Base-by-base conservation (phyloP, 64 coral and sea anemone genomes). In the Cladopsammia gracilis region DNA sequence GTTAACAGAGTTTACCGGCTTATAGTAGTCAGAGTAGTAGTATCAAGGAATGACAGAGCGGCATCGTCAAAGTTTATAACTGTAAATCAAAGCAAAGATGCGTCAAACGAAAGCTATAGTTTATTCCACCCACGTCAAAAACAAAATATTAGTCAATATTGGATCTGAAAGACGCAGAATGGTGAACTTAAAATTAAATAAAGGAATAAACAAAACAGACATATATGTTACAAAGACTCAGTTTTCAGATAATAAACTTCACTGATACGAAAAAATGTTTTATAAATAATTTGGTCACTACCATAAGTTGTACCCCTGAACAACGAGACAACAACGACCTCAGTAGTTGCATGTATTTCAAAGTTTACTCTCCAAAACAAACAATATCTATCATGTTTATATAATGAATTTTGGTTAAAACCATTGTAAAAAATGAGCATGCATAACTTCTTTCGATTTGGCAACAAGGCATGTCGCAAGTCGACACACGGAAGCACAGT, bases 331-430 rank as follows among this genome's bases (percentile, higher is more conserved):
- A 34, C 34, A 34, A 34, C 25, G 9, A 10, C 68, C 25, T 10
- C 11, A n/a, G 1, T 25, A 12, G 14, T 7, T 49, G n/a, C 6
- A 53, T 42, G 23, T 86, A 70, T 86, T 24, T 52, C 24, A 62
- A 81, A 15, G 58, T 81, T 81, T 81, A 24, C 34, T 46, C 25
- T 2, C 3, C 25, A 81, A 81, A 81, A 62, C 23, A 64, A 81
- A 62, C 78, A 61, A 64, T 81, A 81, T 80, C 23, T 43, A 14
- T 57, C 20, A 24, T 23, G 47, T 77, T 48, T 52, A 53, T 53
- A 54, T 77, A 52, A 20, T 70, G 10, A 53, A 59, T 13, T 60
- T 82, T 44, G 6, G 57, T 45, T 60, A 11, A 54, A 66, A 10
- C 56, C 14, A 42, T 34, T 34, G 13, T 6, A 8, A 50, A 49